Evolutionary conservation across 2,797 vertebrate species (phyloP).

Genomic region (Lithobates pipiens): DNA sequence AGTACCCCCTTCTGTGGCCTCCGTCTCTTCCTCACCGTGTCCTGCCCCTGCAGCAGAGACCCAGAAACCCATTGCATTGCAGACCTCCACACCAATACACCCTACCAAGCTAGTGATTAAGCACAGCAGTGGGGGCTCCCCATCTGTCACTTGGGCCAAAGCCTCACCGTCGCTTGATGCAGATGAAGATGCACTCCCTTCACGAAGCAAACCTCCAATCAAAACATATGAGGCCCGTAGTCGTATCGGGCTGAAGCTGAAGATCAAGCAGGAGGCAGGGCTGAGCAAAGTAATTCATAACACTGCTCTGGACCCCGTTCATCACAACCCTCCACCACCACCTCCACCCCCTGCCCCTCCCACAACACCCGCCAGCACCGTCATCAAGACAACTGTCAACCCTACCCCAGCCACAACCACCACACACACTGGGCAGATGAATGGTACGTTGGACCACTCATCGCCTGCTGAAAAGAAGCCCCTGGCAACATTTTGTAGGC

Average conservation of each 20-base stretch:
- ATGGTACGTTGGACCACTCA: slow-evolving; percentile 84
- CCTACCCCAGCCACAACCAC: slow-evolving; percentile 29
- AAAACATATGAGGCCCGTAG: slow-evolving; percentile 95
- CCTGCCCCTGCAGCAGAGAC: slow-evolving; percentile 42
- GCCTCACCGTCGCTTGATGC: slow-evolving; percentile 71
- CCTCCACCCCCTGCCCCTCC: slow-evolving; percentile 54
- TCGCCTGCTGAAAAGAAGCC: slow-evolving; percentile 69
- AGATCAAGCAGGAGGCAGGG: slow-evolving; percentile 95
- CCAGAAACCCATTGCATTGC: slow-evolving; percentile 41
- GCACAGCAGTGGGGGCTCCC: slow-evolving; percentile 84
- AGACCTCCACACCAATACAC: slow-evolving; percentile 61
- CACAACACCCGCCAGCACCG: slow-evolving; percentile 58
- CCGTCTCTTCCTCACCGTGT: slow-evolving; percentile 54
- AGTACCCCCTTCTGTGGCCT: slow-evolving; percentile 53
- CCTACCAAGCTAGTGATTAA: slow-evolving; percentile 92
- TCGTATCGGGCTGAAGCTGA: slow-evolving; percentile 91
- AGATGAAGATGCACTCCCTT: slow-evolving; percentile 86
- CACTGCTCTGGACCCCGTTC: slow-evolving; percentile 90
- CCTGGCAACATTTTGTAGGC: slow-evolving; percentile 81
- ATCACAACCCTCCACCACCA: slow-evolving; percentile 74
- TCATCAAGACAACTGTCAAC: slow-evolving; percentile 75
- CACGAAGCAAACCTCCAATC: slow-evolving; percentile 89
- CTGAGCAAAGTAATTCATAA: slow-evolving; percentile 95
- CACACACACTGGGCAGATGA: slow-evolving; percentile 79
- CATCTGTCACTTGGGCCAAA: slow-evolving; percentile 77